Evolutionary conservation across 2,888 invertebrate genomes (phyloP).

Genomic region (Tillus elongatus): DNA sequence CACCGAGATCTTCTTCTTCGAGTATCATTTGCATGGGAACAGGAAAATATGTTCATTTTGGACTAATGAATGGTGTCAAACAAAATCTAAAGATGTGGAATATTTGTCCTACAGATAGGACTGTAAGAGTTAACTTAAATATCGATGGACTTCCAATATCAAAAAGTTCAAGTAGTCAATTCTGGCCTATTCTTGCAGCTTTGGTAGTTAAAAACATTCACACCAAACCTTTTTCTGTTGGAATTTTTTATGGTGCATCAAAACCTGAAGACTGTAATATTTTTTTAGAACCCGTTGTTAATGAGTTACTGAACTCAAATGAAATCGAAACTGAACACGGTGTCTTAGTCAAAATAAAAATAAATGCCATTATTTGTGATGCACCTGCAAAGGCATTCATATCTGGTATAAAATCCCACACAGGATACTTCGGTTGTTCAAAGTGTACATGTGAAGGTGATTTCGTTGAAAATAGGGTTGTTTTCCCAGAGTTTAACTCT

Average conservation of each 20-base stretch:
- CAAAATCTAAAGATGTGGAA: not conserved
- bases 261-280: slow-evolving; percentile 16
- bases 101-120: not conserved
- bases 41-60: slow-evolving; percentile 17
- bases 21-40: slow-evolving; percentile 1
- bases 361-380: slow-evolving; percentile 15
- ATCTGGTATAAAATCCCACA: slow-evolving; percentile 11
- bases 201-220: slow-evolving; percentile 9
- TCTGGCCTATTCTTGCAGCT: slow-evolving; percentile 14
- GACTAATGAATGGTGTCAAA: slow-evolving; percentile 11
- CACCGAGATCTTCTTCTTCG: slow-evolving; percentile 8
- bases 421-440: slow-evolving; percentile 12
- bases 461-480: slow-evolving; percentile 13
- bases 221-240: slow-evolving; percentile 12
- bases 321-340: slow-evolving; percentile 6
- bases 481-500: slow-evolving; percentile 12
- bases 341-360: slow-evolving; percentile 8
- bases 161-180: slow-evolving; percentile 16
- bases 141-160: slow-evolving; percentile 16
- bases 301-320: slow-evolving; percentile 13
- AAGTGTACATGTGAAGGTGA: slow-evolving; percentile 15
- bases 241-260: slow-evolving; percentile 16
- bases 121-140: slow-evolving; percentile 13
- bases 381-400: slow-evolving; percentile 14
- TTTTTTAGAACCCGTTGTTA: slow-evolving; percentile 15